These are phyloP conservation scores for Meloidogyne exigua DNA, from an alignment of 1,140 invertebrate genomes.

Conservation along the genomic window DNA sequence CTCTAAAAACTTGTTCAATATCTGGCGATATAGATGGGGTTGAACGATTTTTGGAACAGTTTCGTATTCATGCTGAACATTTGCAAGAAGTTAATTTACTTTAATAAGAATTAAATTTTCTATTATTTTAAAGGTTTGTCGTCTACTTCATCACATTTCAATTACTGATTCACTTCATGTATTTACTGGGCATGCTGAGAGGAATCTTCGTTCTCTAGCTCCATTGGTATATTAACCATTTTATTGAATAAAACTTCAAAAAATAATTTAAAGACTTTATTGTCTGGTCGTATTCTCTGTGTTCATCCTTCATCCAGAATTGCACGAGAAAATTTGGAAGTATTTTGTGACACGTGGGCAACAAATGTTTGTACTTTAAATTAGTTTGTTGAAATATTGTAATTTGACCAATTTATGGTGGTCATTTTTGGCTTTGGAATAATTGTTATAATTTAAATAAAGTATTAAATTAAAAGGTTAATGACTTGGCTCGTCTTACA, in stretches of 20 bases:
- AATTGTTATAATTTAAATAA: background rate
- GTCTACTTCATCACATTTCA: constrained; percentile 89
- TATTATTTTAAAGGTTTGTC: constrained; percentile 77
- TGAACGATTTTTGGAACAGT: constrained; percentile 78
- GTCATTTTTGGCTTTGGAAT: too few species aligned
- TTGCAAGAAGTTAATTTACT: constrained; percentile 72
- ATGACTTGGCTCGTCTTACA: constrained; percentile 41
- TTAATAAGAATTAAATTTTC: constrained; percentile 9
- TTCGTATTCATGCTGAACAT: constrained; percentile 85
- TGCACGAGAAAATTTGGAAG: constrained; percentile 92
- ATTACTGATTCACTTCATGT: constrained; percentile 89
- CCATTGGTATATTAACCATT: constrained; percentile 47
- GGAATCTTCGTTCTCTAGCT: constrained; percentile 82
- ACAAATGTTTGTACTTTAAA: constrained; percentile 31
- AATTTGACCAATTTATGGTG: too few species aligned
- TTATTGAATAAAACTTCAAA: background rate
- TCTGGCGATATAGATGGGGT: constrained; percentile 77
- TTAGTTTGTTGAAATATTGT: too few species aligned
- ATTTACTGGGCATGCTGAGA: constrained; percentile 88
- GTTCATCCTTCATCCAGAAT: constrained; percentile 89
- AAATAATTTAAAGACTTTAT: constrained; percentile 76
- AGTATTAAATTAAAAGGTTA: constrained; percentile 29
- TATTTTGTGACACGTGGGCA: constrained; percentile 91
- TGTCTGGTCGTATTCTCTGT: constrained; percentile 84
- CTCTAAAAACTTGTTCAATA: constrained; percentile 76